Evolutionary conservation across 2,113 vertebrate species (phyloP), one percentile per base, ranked within the genome.

Genomic region (Crocuta crocuta): DNA sequence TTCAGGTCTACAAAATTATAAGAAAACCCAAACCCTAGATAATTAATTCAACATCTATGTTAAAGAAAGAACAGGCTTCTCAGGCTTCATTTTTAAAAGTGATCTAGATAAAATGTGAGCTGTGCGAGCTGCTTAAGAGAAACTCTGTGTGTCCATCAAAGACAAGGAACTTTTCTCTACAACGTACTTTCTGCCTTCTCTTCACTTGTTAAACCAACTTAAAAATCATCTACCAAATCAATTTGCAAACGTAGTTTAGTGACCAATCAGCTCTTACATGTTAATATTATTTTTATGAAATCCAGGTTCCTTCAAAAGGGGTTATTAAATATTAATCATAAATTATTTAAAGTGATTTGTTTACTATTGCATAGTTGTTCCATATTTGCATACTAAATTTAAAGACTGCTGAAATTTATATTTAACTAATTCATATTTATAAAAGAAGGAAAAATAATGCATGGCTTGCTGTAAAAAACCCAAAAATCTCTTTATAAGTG

Each of bases 1-100:
- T 97, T 93, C 39, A 89, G 91, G 94, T 68, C 21, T 91, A 92
- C 31, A 94, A 91, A 95, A 88, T 68, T 83, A 85, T 87, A 94
- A 95, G 88, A 81, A 95, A 96, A 83, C 71, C 12, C 33, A 94
- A 95, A 55, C 24, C 24, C 13, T 83, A 86, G 45, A 84, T 89
- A 83, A 93, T 95, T 78, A 94, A 91, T 91, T 66, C 90, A 97
- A 35, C 13, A 78, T 94, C 86, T 63, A 55, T 89, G 43, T 71
- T 97, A 90, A 86, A 95, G 28, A 28, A 43, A 90, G 26, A 92
- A 63, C 26, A 92, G 82, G 68, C 70, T 61, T 91, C 43, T 74
- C 45, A 55, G 53, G 3, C 33, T 90, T 16, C 92, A 10, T 53
- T 82, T 85, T 89, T 28, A 71, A 87, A 91, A 90, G 19, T 71